These are phyloP conservation scores for Mastigias papua DNA, from an alignment of 30 jellyfish, hydroid and myxozoan genomes.

Conservation along the genomic window DNA sequence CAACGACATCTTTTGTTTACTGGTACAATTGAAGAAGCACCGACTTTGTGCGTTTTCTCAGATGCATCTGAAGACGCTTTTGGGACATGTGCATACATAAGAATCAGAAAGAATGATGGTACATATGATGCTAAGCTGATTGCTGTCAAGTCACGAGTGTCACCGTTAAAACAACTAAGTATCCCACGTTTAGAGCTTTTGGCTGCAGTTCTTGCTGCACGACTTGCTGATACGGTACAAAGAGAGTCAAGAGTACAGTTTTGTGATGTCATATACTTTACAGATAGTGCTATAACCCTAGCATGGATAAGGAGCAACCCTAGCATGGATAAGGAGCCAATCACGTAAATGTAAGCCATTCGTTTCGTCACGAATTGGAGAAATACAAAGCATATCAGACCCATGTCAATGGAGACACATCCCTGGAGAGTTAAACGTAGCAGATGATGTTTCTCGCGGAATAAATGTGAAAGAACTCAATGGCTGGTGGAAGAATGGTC, in stretches of 20 bases:
- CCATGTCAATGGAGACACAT: slow-evolving; percentile 51
- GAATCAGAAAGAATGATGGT: slow-evolving; percentile 51
- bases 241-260: slow-evolving; percentile 67
- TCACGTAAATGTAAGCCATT: slow-evolving; percentile 40
- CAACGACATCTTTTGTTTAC: neutral
- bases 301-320: too few relatives aligned
- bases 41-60: neutral
- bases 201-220: slow-evolving; percentile 82
- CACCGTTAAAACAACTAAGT: slow-evolving; percentile 76
- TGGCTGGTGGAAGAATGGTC: slow-evolving; percentile 46
- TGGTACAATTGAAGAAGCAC: neutral
- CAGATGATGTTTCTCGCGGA: slow-evolving; percentile 44
- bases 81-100: slow-evolving; percentile 82
- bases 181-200: slow-evolving; percentile 74
- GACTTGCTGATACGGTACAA: slow-evolving; percentile 44
- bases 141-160: slow-evolving; percentile 74
- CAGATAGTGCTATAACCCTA: slow-evolving; percentile 29
- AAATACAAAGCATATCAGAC: slow-evolving; percentile 39
- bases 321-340: slow-evolving; percentile 44
- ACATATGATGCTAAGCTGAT: slow-evolving; percentile 30
- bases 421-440: slow-evolving; percentile 25
- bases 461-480: slow-evolving; percentile 20
- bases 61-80: slow-evolving; percentile 67
- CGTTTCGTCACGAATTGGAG: slow-evolving; percentile 62
- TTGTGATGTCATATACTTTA: slow-evolving; percentile 14